Evolutionary conservation across 2,797 vertebrate species (phyloP).

Genomic region (Squalus acanthias): DNA sequence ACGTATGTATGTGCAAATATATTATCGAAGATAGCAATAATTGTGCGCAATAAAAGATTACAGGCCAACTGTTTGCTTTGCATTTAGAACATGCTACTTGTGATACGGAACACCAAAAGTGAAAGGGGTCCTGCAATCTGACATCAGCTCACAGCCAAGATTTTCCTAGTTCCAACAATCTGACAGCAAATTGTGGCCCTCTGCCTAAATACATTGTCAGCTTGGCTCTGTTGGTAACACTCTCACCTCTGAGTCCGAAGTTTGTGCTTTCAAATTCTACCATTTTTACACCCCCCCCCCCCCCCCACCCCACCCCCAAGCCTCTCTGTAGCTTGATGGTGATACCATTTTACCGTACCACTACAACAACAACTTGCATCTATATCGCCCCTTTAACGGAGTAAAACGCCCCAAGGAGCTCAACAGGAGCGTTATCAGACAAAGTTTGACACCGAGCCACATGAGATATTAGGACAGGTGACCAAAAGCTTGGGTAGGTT

Average conservation of each 20-base stretch:
- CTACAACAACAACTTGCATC: not conserved
- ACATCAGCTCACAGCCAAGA: not conserved
- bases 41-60: constrained; percentile 3
- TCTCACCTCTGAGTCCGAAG: not conserved
- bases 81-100: not conserved
- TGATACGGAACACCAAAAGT: not conserved
- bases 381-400: not conserved
- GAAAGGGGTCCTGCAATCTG: not conserved
- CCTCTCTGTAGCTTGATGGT: not conserved
- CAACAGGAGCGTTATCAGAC: not conserved
- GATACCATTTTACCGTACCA: not conserved
- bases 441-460: not conserved
- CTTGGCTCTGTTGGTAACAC: not conserved
- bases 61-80: not conserved
- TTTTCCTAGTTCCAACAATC: not conserved
- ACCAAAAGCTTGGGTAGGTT: too few relatives aligned
- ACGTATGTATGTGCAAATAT: not conserved
- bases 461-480: not conserved
- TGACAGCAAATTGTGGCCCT: not conserved
- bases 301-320: not conserved
- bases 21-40: not conserved
- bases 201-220: not conserved
- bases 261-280: not conserved
- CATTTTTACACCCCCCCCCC: not conserved
- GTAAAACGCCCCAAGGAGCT: not conserved